These are phyloP conservation scores for Euphydryas editha DNA, from an alignment of 2,888 invertebrate species.

Conservation along the genomic window DNA sequence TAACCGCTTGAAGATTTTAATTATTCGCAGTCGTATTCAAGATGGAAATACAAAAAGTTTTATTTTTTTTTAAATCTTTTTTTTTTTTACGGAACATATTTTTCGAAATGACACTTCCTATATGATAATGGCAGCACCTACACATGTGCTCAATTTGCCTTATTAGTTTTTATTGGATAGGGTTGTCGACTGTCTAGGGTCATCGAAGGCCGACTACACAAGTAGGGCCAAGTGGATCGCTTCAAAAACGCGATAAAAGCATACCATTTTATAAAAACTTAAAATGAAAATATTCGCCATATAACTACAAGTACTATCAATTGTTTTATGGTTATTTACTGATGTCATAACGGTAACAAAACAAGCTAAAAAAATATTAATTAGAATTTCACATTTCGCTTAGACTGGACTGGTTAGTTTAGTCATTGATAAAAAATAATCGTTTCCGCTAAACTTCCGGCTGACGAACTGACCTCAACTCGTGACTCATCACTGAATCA, in stretches of 20 bases:
- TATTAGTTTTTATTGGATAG: constrained; percentile 43
- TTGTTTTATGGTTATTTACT: background rate
- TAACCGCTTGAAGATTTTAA: background rate
- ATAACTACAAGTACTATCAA: background rate
- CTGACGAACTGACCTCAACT: constrained; percentile 40
- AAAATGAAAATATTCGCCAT: background rate
- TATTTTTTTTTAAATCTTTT: background rate
- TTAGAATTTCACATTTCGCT: constrained; percentile 16
- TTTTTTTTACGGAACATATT: background rate
- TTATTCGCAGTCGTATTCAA: background rate
- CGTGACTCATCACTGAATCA: constrained; percentile 34
- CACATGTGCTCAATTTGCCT: constrained; percentile 41
- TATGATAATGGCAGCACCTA: constrained; percentile 23
- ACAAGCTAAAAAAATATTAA: constrained; percentile 1
- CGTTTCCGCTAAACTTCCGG: constrained; percentile 47
- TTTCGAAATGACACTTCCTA: constrained; percentile 14
- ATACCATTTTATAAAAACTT: constrained; percentile 25
- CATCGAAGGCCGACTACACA: constrained; percentile 42
- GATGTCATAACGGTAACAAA: background rate
- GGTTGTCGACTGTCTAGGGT: constrained; percentile 37
- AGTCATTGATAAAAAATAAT: constrained; percentile 46
- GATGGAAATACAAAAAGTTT: background rate
- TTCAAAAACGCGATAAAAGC: constrained; percentile 35
- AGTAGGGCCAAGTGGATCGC: constrained; percentile 37
- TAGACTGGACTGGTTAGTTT: constrained; percentile 35